phyloP scores from a whole-genome alignment of 2,113 vertebrate species.

The Panurus biarmicus region DNA sequence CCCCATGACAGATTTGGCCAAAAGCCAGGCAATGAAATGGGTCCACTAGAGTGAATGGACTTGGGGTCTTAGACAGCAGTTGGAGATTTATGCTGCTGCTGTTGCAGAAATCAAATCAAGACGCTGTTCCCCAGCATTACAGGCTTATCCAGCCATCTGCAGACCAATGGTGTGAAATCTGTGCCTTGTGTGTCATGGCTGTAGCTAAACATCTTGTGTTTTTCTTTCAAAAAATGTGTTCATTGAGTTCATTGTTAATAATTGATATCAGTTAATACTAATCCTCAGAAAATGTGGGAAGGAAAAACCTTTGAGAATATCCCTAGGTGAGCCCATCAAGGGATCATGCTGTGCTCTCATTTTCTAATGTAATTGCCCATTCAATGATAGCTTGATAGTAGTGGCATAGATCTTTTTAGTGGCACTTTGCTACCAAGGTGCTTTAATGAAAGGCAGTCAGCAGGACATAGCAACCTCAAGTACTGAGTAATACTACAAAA shows the following conservation, averaged over 20 bases:
- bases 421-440: neutral
- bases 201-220: neutral
- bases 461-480: neutral
- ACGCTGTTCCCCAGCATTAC: neutral
- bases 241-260: neutral
- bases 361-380: neutral
- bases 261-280: neutral
- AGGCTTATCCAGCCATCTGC: neutral
- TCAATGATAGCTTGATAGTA: neutral
- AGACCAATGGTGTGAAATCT: neutral
- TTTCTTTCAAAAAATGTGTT: neutral
- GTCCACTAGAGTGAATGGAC: neutral
- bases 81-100: slow-evolving; percentile 26
- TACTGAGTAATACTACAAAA: neutral
- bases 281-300: neutral
- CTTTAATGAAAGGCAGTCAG: neutral
- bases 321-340: neutral
- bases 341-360: neutral
- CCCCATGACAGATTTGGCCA: slow-evolving; percentile 4
- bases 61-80: neutral
- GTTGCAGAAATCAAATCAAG: slow-evolving; percentile 35
- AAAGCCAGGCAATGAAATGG: slow-evolving; percentile 21
- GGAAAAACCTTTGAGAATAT: neutral
- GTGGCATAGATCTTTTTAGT: neutral
- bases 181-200: neutral